Percentiles rank a stretch among this genome's conserved stretches.
Conservation (phyloP, 2,113 vertebrate genomes). For the Cichladusa arquata region DNA sequence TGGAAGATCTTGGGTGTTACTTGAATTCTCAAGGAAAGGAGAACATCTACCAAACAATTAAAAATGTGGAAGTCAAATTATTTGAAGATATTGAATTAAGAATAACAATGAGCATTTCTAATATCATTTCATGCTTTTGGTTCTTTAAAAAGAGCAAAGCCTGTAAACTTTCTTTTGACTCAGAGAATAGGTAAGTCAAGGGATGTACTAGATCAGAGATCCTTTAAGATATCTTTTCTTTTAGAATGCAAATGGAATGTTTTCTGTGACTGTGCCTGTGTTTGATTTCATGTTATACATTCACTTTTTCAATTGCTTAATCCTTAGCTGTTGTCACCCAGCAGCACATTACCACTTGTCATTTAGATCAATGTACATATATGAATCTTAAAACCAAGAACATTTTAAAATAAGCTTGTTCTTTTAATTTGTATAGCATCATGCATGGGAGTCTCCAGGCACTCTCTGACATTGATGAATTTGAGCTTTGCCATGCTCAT, state of each 20-base stretch:
- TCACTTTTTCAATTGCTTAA: not conserved
- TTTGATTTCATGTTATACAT: not conserved
- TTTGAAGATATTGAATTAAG: conserved; percentile 60
- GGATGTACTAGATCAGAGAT: not conserved
- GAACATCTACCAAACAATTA: conserved; percentile 29
- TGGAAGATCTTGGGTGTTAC: conserved; percentile 51
- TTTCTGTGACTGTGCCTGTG: not conserved
- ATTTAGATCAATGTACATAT: not conserved
- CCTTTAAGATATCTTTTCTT: not conserved
- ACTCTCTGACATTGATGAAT: not conserved
- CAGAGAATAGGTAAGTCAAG: conserved; percentile 33
- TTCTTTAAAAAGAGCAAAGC: conserved; percentile 23
- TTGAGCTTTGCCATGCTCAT: not conserved
- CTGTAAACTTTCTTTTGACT: conserved; percentile 35
- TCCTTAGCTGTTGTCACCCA: not conserved
- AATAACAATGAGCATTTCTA: conserved; percentile 59
- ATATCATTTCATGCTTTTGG: conserved; percentile 53
- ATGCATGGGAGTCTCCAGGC: not conserved
- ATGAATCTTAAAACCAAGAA: not conserved
- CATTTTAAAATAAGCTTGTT: not conserved
- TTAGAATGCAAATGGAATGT: not conserved
- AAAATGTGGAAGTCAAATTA: conserved; percentile 45
- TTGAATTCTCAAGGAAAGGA: conserved; percentile 22
- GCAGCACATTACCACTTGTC: not conserved
- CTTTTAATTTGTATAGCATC: not conserved